These are phyloP conservation scores for Oxystoma pomonae DNA, from an alignment of 2,888 invertebrate genomes.

Conservation along the genomic window DNA sequence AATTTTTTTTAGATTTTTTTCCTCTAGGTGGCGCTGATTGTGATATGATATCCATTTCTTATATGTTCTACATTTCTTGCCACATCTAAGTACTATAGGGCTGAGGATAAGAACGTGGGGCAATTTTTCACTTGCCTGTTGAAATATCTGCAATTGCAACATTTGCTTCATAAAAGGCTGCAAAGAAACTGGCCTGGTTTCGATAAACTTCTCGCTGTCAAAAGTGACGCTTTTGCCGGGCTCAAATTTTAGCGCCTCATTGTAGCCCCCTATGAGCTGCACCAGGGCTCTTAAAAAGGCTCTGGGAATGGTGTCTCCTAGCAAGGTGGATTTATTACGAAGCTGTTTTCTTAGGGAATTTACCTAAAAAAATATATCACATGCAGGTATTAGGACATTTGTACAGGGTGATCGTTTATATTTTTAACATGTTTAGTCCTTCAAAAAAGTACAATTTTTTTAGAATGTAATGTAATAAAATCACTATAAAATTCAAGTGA, in stretches of 20 bases:
- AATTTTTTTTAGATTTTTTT: too few species aligned
- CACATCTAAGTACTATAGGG: too few species aligned
- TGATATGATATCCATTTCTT: too few species aligned
- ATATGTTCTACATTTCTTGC: too few species aligned
- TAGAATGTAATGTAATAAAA: too few species aligned
- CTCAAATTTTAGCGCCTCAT: conserved; percentile 80
- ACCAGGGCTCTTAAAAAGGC: conserved; percentile 90
- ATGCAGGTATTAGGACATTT: too few species aligned
- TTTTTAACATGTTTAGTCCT: too few species aligned
- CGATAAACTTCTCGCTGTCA: conserved; percentile 81
- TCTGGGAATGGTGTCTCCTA: conserved; percentile 90
- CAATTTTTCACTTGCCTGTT: conserved; percentile 76
- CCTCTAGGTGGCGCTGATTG: too few species aligned
- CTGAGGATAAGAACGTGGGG: too few species aligned
- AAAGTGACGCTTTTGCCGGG: conserved; percentile 76
- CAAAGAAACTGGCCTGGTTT: conserved; percentile 77
- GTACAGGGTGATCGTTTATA: too few species aligned
- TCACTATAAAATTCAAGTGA: too few species aligned
- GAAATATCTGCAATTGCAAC: conserved; percentile 91
- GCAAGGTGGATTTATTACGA: conserved; percentile 67
- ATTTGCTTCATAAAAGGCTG: conserved; percentile 88
- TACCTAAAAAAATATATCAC: conserved; percentile 59
- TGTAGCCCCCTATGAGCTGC: conserved; percentile 89
- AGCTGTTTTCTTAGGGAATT: conserved; percentile 70
- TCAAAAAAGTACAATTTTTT: too few species aligned